Percentiles rank a stretch among this genome's conserved stretches.
Evolutionary conservation across 92 coral and sea anemone species (phyloP).

Genomic region (Parazoanthus swiftii): DNA sequence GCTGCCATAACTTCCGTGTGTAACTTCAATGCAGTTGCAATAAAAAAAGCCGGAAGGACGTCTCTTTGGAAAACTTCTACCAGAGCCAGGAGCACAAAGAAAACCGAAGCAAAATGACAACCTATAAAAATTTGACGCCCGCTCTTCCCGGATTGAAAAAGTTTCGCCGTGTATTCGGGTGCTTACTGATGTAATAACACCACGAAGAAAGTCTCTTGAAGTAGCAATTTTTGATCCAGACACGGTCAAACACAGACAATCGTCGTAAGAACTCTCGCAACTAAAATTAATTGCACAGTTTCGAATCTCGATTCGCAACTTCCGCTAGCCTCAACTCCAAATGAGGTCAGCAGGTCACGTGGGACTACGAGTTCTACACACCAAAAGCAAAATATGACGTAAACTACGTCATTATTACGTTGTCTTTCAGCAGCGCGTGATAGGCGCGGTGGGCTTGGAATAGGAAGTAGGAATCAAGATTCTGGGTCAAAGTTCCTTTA

Average conservation of each 20-base stretch:
- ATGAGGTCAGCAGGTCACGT: constrained; percentile 31
- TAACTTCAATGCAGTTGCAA: not conserved
- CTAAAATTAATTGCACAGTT: not conserved
- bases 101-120: not conserved
- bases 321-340: constrained; percentile 8
- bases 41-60: not conserved
- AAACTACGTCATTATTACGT: not conserved
- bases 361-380: not conserved
- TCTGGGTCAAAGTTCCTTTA: too few species aligned
- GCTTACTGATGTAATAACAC: not conserved
- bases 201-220: not conserved
- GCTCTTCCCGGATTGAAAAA: not conserved
- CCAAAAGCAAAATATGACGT: not conserved
- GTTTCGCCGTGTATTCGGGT: not conserved
- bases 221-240: not conserved
- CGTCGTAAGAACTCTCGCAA: not conserved
- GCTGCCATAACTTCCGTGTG: constrained; percentile 12
- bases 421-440: not conserved
- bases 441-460: not conserved
- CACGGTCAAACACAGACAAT: not conserved
- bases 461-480: too few species aligned
- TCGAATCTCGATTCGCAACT: constrained; percentile 20
- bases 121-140: not conserved
- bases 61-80: not conserved
- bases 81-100: not conserved